These are phyloP conservation scores for Lithodes maja DNA, from an alignment of 2,888 invertebrate species.

Conservation along the genomic window DNA sequence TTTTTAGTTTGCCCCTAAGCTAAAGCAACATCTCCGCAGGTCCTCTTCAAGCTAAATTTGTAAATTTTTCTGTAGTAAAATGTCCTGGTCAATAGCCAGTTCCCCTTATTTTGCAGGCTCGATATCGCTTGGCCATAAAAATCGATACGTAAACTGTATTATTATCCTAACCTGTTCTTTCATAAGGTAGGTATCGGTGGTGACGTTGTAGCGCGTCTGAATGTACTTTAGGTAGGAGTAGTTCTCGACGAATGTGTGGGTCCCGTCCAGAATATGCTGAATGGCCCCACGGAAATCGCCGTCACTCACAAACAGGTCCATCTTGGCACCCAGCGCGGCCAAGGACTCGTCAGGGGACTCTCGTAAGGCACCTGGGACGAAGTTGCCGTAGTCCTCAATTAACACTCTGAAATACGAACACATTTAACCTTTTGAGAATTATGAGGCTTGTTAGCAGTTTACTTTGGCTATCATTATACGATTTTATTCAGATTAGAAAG, in stretches of 20 bases:
- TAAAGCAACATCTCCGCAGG: no score
- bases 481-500: no score
- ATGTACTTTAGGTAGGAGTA: conserved; percentile 55
- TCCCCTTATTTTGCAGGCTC: no score
- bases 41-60: no score
- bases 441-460: no score
- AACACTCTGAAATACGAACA: conserved; percentile 26
- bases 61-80: no score
- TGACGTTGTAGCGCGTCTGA: conserved; percentile 39
- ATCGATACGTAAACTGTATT: no score
- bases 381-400: conserved; percentile 68
- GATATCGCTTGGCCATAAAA: no score
- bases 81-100: no score
- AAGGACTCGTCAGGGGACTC: conserved; percentile 35
- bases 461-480: no score
- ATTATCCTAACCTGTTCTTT: conserved; percentile 54
- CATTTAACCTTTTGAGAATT: no score
- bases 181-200: conserved; percentile 53
- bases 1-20: no score
- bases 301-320: conserved; percentile 49
- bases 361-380: conserved; percentile 56
- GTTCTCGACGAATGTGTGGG: conserved; percentile 55
- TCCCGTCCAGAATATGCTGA: conserved; percentile 11
- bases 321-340: conserved; percentile 48
- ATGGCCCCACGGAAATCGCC: conserved; percentile 25